Evolutionary conservation across 2,113 vertebrate genomes (phyloP), one percentile per base, ranked within the genome.

Genomic region (Microtus montanus): DNA sequence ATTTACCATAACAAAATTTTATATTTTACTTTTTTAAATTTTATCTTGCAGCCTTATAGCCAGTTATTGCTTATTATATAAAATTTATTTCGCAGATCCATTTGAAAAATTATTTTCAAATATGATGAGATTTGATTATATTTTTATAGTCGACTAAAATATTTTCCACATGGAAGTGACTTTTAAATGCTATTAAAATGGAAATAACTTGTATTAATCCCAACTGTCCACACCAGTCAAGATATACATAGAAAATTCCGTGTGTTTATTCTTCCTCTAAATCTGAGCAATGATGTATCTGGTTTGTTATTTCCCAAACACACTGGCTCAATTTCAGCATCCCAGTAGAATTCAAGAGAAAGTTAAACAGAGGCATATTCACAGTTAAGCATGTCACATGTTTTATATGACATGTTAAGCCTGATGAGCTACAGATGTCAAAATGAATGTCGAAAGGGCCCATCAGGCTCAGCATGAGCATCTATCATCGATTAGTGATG

Each of bases 281-380:
- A 91, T 85, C 26, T 86, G 54, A 89, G 33, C 52, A 77, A 78
- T 68, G 54, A 54, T 66, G 88, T 84, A 82, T 52, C 20, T 90
- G 74, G 77, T 66, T 66, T 88, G 66, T 88, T 90, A 92, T 64
- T 91, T 95, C 11, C 35, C 85, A 94, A 92, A 78, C 20, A 93
- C 68, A 75, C 2, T 66, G 26, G 52, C 5, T 38, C 38, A 83
- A 61, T 73, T 79, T 90, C 77, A 87, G 83, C 38, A 89, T 12
- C 75, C 7, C 47, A 92, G 28, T 79, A 49, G 47, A 94, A 74
- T 63, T 82, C 33, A 61, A 79, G 30, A 89, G 17, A 75, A 90
- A 80, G 86, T 64, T 90, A 92, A 95, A 52, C 17, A 77, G 0
- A 91, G 77, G 41, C 14, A 61, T 49, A 35, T 70, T 75, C 85